These are phyloP conservation scores for Mastomys coucha DNA, from an alignment of 2,113 vertebrate genomes.

Conservation along the genomic window DNA sequence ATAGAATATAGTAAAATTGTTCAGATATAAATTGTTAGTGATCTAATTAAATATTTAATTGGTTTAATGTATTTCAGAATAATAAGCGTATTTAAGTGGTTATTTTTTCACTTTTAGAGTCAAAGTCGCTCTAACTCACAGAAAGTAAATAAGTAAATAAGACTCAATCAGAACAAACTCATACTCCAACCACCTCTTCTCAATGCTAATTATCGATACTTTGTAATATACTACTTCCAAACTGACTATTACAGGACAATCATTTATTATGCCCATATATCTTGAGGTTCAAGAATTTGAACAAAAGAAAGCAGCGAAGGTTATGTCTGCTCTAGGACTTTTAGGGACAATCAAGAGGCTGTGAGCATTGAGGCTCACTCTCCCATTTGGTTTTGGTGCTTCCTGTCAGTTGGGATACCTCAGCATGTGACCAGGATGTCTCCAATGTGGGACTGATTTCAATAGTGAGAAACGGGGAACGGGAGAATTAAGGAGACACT, in stretches of 20 bases:
- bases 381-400: accelerated
- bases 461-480: background rate
- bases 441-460: too few species aligned
- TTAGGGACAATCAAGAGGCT: too few species aligned
- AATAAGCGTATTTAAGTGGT: constrained; percentile 34
- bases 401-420: background rate
- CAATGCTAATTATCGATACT: background rate
- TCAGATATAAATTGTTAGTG: background rate
- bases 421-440: background rate
- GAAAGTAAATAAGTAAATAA: background rate
- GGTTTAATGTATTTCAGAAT: background rate
- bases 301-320: background rate
- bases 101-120: background rate
- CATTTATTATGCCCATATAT: background rate
- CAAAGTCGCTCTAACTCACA: background rate
- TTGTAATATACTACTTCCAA: background rate
- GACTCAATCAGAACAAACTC: background rate
- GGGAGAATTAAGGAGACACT: background rate
- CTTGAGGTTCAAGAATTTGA: background rate
- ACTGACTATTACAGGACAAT: background rate
- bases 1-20: constrained; percentile 37
- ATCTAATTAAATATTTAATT: background rate
- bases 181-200: background rate
- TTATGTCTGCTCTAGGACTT: background rate
- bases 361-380: too few species aligned